These are phyloP conservation scores for Mastomys coucha DNA, from an alignment of 2,113 vertebrate genomes.

Conservation along the genomic window DNA sequence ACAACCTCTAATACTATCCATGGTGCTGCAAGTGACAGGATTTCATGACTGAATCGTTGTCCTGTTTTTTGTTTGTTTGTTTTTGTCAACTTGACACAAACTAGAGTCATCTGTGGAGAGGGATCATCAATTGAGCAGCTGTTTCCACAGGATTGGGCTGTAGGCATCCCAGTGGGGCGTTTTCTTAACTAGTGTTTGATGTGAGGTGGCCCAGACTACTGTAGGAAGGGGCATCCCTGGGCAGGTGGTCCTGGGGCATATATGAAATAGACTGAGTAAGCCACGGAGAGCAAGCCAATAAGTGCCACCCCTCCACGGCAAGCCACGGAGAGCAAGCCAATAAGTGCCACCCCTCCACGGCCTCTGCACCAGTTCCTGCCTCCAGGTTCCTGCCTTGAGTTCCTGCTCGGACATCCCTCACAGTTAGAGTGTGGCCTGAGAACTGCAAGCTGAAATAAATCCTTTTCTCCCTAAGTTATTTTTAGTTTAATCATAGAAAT, in stretches of 20 bases:
- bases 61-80: background rate
- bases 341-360: background rate
- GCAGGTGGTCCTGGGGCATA: background rate
- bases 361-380: background rate
- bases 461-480: background rate
- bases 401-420: background rate
- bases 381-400: background rate
- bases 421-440: background rate
- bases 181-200: background rate
- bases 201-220: background rate
- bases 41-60: background rate
- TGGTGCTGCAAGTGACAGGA: background rate
- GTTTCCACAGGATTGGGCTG: background rate
- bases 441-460: background rate
- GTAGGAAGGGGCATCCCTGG: background rate
- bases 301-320: background rate
- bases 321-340: background rate
- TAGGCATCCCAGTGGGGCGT: background rate
- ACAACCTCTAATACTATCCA: background rate
- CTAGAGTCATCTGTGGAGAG: background rate
- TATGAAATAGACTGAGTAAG: background rate
- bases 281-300: background rate
- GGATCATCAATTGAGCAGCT: background rate
- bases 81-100: background rate
- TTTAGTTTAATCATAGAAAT: background rate